A percentile compares a stretch with the other conserved stretches of the same genome.
Evolutionary conservation across 2,797 vertebrate genomes (phyloP).

Genomic region (Simalia tracyae): DNA sequence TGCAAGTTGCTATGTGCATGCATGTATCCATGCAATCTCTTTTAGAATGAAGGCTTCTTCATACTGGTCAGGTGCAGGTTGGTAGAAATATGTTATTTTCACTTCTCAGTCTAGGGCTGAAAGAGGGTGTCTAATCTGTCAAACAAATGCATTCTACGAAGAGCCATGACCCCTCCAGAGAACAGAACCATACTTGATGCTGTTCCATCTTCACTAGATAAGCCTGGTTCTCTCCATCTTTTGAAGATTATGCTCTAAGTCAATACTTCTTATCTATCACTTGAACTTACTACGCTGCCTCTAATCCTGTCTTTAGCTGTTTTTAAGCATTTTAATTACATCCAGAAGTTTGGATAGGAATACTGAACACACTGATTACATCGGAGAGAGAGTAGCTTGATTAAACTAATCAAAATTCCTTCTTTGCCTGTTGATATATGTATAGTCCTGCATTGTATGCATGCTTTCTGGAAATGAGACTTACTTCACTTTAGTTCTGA

Average conservation of each 20-base stretch:
- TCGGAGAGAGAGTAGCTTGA: conserved; percentile 6
- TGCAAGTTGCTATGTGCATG: too few species aligned
- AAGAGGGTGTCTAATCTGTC: too few species aligned
- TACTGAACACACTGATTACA: conserved; percentile 27
- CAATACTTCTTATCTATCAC: conserved; percentile 2
- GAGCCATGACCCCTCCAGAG: neutral
- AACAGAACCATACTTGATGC: neutral
- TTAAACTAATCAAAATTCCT: conserved; percentile 45
- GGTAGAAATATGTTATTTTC: too few species aligned
- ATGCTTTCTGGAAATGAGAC: conserved; percentile 7
- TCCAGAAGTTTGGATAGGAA: conserved; percentile 34
- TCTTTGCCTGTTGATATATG: conserved; percentile 32
- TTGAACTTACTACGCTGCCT: neutral
- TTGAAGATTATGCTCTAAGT: neutral
- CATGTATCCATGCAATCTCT: neutral
- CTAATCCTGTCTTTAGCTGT: conserved; percentile 14
- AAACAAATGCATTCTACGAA: too few species aligned
- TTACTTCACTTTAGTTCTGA: conserved; percentile 38
- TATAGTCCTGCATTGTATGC: conserved; percentile 34
- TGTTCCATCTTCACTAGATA: conserved; percentile 1
- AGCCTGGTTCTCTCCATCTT: neutral
- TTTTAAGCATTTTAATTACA: conserved; percentile 35
- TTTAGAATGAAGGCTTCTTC: neutral
- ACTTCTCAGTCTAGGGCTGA: too few species aligned
- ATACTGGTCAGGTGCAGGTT: neutral